Evolutionary conservation across 2,888 invertebrate species (phyloP).

Genomic region (Melanophora roralis): DNA sequence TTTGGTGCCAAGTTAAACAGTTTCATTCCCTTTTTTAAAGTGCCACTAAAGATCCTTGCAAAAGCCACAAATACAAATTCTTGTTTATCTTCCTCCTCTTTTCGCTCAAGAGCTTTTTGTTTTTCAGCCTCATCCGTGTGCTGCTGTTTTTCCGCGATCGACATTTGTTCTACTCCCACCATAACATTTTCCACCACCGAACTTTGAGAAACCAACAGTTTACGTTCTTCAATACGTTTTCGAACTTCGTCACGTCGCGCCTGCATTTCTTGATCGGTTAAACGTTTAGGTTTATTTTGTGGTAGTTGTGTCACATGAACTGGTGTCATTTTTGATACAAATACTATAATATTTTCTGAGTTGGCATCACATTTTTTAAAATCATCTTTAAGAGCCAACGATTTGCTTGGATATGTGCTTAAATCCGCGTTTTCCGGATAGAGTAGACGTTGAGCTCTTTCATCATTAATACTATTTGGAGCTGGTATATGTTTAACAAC

Average conservation of each 20-base stretch:
- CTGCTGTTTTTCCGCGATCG: slow-evolving; percentile 46
- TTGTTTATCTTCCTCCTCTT: slow-evolving; percentile 68
- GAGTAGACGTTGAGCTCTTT: slow-evolving; percentile 90
- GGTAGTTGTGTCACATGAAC: slow-evolving; percentile 86
- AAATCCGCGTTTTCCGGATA: slow-evolving; percentile 84
- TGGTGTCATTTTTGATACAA: slow-evolving; percentile 88
- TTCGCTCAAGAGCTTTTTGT: slow-evolving; percentile 38
- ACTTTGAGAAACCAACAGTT: slow-evolving; percentile 65
- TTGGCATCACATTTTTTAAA: slow-evolving; percentile 84
- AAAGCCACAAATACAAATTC: slow-evolving; percentile 90
- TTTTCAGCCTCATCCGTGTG: neutral
- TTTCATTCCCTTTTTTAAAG: slow-evolving; percentile 84
- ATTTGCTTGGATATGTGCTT: slow-evolving; percentile 82
- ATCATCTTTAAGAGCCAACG: slow-evolving; percentile 83
- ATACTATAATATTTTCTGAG: slow-evolving; percentile 80
- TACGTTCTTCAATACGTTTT: slow-evolving; percentile 81
- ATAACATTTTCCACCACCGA: slow-evolving; percentile 66
- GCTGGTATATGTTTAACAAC: slow-evolving; percentile 89
- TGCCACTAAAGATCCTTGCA: slow-evolving; percentile 95
- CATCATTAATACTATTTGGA: slow-evolving; percentile 85
- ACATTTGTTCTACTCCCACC: slow-evolving; percentile 68
- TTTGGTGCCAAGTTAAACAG: slow-evolving; percentile 92
- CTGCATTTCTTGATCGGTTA: slow-evolving; percentile 86
- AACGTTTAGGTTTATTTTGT: slow-evolving; percentile 86
- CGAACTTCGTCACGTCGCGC: slow-evolving; percentile 83